phyloP scores from a whole-genome alignment of 2,797 vertebrate species.

The Petrocephalus schoutedeni region DNA sequence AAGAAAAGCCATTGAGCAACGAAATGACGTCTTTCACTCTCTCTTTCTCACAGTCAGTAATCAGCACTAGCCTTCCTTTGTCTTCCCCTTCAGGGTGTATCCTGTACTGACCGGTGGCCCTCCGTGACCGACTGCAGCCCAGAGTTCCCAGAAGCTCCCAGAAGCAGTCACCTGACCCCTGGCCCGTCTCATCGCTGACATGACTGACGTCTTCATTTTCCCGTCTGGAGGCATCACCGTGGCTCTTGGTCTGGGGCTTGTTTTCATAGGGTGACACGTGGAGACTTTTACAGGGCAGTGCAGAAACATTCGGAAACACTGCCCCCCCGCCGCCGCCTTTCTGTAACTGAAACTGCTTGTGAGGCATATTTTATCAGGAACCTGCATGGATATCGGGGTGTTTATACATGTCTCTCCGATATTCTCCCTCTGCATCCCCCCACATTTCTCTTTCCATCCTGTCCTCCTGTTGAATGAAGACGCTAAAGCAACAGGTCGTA shows the following conservation, averaged over 20 bases:
- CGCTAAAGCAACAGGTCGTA: conserved; percentile 59
- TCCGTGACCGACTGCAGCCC: background rate
- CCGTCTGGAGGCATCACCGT: background rate
- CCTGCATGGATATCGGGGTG: conserved; percentile 27
- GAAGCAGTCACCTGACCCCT: conserved; percentile 47
- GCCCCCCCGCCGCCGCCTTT: background rate
- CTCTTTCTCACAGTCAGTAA: conserved; percentile 46
- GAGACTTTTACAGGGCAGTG: background rate
- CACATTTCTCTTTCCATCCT: conserved; percentile 6
- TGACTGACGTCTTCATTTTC: background rate
- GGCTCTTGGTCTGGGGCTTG: background rate
- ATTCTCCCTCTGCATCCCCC: conserved; percentile 19
- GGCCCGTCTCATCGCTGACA: conserved; percentile 45
- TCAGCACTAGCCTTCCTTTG: conserved; percentile 31
- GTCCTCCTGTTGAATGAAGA: conserved; percentile 49
- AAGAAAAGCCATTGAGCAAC: conserved; percentile 53
- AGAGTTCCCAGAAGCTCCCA: conserved; percentile 47
- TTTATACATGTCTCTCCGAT: conserved; percentile 26
- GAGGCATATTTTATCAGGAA: conserved; percentile 52
- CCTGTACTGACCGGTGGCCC: conserved; percentile 23
- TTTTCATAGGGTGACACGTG: background rate
- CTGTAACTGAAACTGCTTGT: conserved; percentile 38
- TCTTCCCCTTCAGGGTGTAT: conserved; percentile 37
- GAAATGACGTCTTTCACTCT: conserved; percentile 63
- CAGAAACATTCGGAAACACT: background rate